Conservation (phyloP, 2,113 vertebrate genomes). For the Scolopax mira region DNA sequence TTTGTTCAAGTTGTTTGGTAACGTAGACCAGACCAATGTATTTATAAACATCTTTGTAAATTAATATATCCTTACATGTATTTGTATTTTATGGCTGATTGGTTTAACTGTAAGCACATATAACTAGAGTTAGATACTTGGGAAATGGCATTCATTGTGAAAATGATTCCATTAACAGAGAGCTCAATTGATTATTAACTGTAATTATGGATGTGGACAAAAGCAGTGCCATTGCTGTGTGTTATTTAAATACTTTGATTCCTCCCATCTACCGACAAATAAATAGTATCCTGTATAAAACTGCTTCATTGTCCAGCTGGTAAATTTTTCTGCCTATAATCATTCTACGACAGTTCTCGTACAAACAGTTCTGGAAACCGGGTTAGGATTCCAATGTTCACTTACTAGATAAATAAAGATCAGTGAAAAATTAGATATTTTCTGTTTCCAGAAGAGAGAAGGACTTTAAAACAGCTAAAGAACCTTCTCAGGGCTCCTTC, state of each 20-base stretch:
- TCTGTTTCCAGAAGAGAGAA: neutral
- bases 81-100: neutral
- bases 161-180: neutral
- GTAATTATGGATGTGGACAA: neutral
- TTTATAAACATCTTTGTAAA: neutral
- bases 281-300: slow-evolving; percentile 15
- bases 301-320: neutral
- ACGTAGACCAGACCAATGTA: neutral
- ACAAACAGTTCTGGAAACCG: neutral
- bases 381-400: neutral
- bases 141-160: neutral
- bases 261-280: neutral
- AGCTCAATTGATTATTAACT: neutral
- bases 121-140: neutral
- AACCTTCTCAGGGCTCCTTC: slow-evolving; percentile 15
- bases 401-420: neutral
- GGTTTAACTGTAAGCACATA: neutral
- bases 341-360: neutral
- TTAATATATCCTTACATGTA: neutral
- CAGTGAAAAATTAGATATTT: neutral
- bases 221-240: neutral
- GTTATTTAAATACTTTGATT: neutral
- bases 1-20: neutral
- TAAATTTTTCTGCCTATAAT: neutral
- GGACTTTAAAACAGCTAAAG: neutral